phyloP scores from a whole-genome alignment of 2,797 vertebrate species.

The Acanthiza pusilla region DNA sequence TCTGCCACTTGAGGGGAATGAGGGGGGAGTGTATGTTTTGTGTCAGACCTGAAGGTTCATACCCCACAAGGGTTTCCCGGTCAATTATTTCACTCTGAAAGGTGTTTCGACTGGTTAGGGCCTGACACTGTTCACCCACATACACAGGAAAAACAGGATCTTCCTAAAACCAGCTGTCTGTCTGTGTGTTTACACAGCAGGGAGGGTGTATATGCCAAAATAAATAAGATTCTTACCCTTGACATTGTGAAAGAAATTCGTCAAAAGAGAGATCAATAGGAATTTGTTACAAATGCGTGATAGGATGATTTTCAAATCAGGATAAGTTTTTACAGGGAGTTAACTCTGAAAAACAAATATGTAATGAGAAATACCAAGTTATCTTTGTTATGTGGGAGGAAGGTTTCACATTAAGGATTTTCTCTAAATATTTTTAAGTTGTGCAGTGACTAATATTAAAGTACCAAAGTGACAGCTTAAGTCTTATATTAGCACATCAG shows the following conservation, averaged over 20 bases:
- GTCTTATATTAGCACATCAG: constrained; percentile 1
- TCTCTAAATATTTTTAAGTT: constrained; percentile 56
- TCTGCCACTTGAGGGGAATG: neutral
- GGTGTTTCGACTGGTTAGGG: neutral
- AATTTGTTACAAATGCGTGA: constrained; percentile 28
- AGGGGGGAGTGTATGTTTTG: accelerated
- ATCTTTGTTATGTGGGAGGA: neutral
- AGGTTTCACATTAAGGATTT: constrained; percentile 50
- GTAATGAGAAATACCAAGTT: constrained; percentile 38
- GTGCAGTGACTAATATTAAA: constrained; percentile 47
- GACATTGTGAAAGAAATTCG: constrained; percentile 15
- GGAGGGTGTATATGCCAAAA: neutral
- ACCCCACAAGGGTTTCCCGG: neutral
- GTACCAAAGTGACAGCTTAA: constrained; percentile 38
- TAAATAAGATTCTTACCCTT: constrained; percentile 4
- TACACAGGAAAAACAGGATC: neutral
- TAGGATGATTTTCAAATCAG: constrained; percentile 35
- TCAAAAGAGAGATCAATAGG: constrained; percentile 37
- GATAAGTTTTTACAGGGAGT: constrained; percentile 21
- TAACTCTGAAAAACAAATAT: constrained; percentile 39
- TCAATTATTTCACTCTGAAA: neutral
- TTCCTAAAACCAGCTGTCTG: neutral
- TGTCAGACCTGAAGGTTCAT: neutral
- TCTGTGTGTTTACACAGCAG: constrained; percentile 23
- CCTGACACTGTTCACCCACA: neutral